Evolutionary conservation across 2,797 vertebrate species (phyloP).

Genomic region (Syngnathus rostellatus): DNA sequence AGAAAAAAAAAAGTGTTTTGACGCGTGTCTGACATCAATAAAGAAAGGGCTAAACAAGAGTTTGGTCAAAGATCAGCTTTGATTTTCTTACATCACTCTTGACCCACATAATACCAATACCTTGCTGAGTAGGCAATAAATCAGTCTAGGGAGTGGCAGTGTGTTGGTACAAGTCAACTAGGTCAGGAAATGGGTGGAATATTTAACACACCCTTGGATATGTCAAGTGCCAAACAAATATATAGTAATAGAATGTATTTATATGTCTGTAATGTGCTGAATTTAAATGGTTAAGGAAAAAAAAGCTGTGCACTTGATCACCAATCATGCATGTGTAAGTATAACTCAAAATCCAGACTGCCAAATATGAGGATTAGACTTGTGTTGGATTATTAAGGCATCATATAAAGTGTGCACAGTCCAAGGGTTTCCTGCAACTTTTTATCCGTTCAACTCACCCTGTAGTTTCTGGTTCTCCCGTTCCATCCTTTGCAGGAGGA

Average conservation of each 20-base stretch:
- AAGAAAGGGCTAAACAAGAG: not conserved
- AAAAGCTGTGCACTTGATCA: slow-evolving; percentile 9
- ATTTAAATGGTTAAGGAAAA: not conserved
- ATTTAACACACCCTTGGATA: slow-evolving; percentile 20
- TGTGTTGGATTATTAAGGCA: not conserved
- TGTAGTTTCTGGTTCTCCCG: slow-evolving; percentile 93
- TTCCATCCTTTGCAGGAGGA: slow-evolving; percentile 95
- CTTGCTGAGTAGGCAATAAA: slow-evolving; percentile 10
- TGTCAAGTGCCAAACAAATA: not conserved
- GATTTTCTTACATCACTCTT: slow-evolving; percentile 24
- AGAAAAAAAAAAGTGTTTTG: not conserved
- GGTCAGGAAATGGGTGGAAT: slow-evolving; percentile 38
- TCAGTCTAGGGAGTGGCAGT: slow-evolving; percentile 27
- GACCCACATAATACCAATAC: slow-evolving; percentile 32
- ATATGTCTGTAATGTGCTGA: slow-evolving; percentile 6
- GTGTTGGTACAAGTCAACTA: slow-evolving; percentile 34
- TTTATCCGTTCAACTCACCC: slow-evolving; percentile 61
- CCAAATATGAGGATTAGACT: slow-evolving; percentile 6
- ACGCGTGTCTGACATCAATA: not conserved
- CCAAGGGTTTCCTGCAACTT: not conserved
- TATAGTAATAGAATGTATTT: not conserved
- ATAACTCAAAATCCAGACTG: slow-evolving; percentile 6
- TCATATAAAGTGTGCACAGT: not conserved
- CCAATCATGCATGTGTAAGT: not conserved
- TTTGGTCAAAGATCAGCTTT: not conserved